These are phyloP conservation scores for Phymatocera aterrima DNA, from an alignment of 2,888 invertebrate species.

Conservation along the genomic window DNA sequence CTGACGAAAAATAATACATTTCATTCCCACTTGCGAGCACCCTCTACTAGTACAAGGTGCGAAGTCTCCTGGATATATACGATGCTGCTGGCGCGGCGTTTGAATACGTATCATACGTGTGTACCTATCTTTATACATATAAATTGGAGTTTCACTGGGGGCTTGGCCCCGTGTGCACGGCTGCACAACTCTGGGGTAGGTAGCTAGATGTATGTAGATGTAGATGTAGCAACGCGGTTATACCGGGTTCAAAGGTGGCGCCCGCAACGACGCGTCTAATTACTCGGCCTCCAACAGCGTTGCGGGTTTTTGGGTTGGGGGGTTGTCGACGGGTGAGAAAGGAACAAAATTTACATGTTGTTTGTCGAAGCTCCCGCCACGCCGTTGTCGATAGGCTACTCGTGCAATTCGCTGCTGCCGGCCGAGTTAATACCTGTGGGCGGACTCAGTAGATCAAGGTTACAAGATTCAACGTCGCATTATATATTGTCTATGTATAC, in stretches of 20 bases:
- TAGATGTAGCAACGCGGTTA: background rate
- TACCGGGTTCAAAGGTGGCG: slow-evolving; percentile 36
- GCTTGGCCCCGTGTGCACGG: slow-evolving; percentile 1
- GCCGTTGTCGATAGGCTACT: slow-evolving; percentile 38
- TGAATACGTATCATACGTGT: background rate
- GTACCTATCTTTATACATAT: slow-evolving; percentile 13
- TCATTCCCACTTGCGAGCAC: background rate
- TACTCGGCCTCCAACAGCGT: slow-evolving; percentile 32
- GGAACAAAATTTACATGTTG: slow-evolving; percentile 37
- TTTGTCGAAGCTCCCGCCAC: slow-evolving; percentile 32
- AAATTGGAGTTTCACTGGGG: background rate
- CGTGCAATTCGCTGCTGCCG: too few species aligned
- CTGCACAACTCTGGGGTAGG: slow-evolving; percentile 12
- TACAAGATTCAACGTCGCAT: background rate
- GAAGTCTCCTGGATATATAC: background rate
- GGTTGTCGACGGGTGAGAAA: background rate
- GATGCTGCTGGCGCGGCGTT: background rate
- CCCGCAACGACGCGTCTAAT: slow-evolving; percentile 38
- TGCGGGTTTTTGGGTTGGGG: slow-evolving; percentile 10
- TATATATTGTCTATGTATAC: background rate
- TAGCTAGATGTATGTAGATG: too few species aligned
- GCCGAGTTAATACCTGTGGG: slow-evolving; percentile 29
- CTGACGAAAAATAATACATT: too few species aligned
- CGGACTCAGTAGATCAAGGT: slow-evolving; percentile 18
- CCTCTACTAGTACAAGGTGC: background rate